Base-by-base conservation (phyloP, 2,797 vertebrate genomes). In the Nothura maculosa region DNA sequence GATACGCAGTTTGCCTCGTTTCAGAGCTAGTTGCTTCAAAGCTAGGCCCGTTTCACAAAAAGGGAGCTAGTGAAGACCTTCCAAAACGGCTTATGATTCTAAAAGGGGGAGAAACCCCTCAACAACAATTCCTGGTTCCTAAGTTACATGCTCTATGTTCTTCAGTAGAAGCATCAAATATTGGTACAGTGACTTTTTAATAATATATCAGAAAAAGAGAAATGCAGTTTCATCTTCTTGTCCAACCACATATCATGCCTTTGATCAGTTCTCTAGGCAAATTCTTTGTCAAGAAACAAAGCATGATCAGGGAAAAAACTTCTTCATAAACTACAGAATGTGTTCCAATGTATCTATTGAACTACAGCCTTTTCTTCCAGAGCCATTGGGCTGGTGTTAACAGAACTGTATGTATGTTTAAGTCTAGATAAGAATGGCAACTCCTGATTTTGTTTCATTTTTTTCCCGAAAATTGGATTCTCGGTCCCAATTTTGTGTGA, bases 11-110 rank as follows among this genome's bases (percentile, higher is more conserved):
- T 93, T 96, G 96, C 95, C 78, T 97, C 91, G 87, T 97, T 97
- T 97, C 96, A 97, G 97, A 97, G 96, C 68, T 54, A 91, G 75
- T 72, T 84, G 52, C 97, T 97, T 97, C 96, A 98, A 97, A 98
- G 97, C 36, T 89, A 89, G 60, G 34, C 67, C 94, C 86, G 73
- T 95, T 96, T 97, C 86, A 96, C 76, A 97, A 96, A 96, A 94
- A 95, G 85, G 78, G 34, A 97, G 89, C 82, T 96, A 90, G 88
- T 84, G 93, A 93, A 95, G 95, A 95, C 84, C 89, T 86, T 96
- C 4, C 55, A 83, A 93, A 52, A 83, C 69, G 50, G 4, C 2
- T 95, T 84, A 90, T 87, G 69, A 78, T 80, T 94, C 52, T 84
- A 70, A 93, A 95, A 91, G 21, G 7, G 6, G 6, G 50, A 54